Conservation (phyloP, 2,113 vertebrate genomes). For the Tragelaphus scriptus region DNA sequence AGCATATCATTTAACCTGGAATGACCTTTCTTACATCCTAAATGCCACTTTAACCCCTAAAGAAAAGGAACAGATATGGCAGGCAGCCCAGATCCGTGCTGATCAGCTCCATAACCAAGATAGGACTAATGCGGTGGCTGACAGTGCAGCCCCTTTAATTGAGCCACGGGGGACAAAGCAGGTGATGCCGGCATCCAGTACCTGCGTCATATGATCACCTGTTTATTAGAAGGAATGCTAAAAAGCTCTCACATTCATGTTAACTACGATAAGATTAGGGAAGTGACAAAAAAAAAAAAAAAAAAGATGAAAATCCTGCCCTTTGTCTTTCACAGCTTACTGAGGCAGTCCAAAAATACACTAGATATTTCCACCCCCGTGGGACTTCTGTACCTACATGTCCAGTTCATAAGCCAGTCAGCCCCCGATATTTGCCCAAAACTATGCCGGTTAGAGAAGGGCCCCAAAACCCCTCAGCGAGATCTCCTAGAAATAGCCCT, state of each 20-base stretch:
- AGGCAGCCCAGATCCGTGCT: neutral
- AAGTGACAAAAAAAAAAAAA: neutral
- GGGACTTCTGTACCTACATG: neutral
- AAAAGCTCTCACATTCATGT: neutral
- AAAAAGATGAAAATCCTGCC: neutral
- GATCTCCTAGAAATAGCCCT: neutral
- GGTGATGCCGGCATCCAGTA: fast-evolving
- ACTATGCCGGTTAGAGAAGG: neutral
- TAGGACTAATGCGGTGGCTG: fast-evolving
- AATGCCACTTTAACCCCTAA: neutral
- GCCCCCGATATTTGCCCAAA: fast-evolving
- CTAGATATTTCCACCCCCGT: neutral
- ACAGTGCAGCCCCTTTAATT: neutral
- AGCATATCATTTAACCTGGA: neutral
- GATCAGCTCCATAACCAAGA: neutral
- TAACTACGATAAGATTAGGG: neutral
- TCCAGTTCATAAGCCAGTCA: neutral
- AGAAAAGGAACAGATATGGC: neutral
- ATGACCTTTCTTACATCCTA: neutral
- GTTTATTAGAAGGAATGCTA: neutral
- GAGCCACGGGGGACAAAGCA: neutral
- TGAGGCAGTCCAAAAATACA: neutral
- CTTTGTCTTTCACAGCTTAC: neutral
- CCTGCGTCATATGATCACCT: neutral
- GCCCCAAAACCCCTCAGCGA: neutral